Percentiles rank a stretch among this genome's conserved stretches.
These are phyloP conservation scores for Acanthurus lineatus DNA, from an alignment of 2,797 vertebrate species.

Conservation along the genomic window DNA sequence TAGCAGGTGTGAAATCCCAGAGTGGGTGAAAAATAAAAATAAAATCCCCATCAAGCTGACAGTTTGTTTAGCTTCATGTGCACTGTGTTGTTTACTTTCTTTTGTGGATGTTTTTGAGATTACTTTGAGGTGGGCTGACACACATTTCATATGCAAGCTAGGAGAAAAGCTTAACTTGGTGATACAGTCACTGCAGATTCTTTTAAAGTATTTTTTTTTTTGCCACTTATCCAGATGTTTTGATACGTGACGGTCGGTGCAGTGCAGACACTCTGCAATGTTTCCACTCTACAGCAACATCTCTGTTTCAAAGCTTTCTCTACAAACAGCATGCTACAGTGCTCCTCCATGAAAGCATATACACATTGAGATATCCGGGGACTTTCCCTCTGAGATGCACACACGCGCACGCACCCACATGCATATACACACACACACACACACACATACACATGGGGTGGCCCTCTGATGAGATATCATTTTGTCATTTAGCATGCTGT, in stretches of 20 bases:
- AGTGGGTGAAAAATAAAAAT: slow-evolving; percentile 1
- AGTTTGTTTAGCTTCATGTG: slow-evolving; percentile 18
- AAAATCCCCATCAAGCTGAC: slow-evolving; percentile 19
- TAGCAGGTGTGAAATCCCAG: slow-evolving; percentile 25
- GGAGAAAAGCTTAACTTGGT: slow-evolving; percentile 6
- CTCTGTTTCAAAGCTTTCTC: slow-evolving; percentile 68
- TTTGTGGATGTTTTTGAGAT: slow-evolving; percentile 33
- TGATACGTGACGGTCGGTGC: slow-evolving; percentile 48
- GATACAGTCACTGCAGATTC: slow-evolving; percentile 5
- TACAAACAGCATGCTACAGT: slow-evolving; percentile 71
- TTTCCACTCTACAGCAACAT: slow-evolving; percentile 46
- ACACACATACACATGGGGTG: slow-evolving; percentile 50
- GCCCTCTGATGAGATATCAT: slow-evolving; percentile 86
- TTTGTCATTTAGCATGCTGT: slow-evolving; percentile 87
- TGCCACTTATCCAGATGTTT: slow-evolving; percentile 59
- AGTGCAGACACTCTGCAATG: slow-evolving; percentile 51
- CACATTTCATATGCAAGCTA: slow-evolving; percentile 35
- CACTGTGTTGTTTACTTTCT: slow-evolving; percentile 17
- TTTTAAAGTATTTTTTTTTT: slow-evolving; percentile 26
- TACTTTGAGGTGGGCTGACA: slow-evolving; percentile 42
- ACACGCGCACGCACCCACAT: slow-evolving; percentile 35
- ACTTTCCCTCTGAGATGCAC: slow-evolving; percentile 59
- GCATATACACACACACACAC: slow-evolving; percentile 27
- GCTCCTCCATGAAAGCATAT: slow-evolving; percentile 65
- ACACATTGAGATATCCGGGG: slow-evolving; percentile 66